Evolutionary conservation across 2,888 invertebrate genomes (phyloP).

Genomic region (Amaurobius ferox): DNA sequence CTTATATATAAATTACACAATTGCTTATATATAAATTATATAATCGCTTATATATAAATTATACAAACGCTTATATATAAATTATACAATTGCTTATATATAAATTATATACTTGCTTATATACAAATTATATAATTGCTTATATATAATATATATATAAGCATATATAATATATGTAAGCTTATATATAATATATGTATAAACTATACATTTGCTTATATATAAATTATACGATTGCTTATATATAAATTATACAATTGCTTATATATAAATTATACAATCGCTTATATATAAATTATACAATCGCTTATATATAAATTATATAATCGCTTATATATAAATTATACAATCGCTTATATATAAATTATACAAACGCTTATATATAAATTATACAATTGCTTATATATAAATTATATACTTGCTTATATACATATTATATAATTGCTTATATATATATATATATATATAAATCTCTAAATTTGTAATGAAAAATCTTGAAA

Average conservation of each 20-base stretch:
- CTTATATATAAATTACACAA: not conserved
- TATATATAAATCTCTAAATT: too few relatives aligned
- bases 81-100: too few relatives aligned
- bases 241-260: not conserved
- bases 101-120: too few relatives aligned
- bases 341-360: too few relatives aligned
- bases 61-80: not conserved
- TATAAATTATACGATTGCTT: not conserved
- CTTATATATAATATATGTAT: not conserved
- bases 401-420: not conserved
- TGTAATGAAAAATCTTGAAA: not conserved
- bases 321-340: too few relatives aligned
- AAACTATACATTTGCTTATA: not conserved
- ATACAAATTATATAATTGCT: too few relatives aligned
- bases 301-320: too few relatives aligned
- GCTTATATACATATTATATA: not conserved
- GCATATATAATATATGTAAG: too few relatives aligned
- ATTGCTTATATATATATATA: not conserved
- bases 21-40: not conserved
- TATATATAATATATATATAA: too few relatives aligned
- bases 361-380: too few relatives aligned
- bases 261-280: too few relatives aligned
- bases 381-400: not conserved
- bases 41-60: not conserved
- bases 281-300: too few relatives aligned